Evolutionary conservation across 2,888 invertebrate genomes (phyloP).

Genomic region (Conchocele bisecta): DNA sequence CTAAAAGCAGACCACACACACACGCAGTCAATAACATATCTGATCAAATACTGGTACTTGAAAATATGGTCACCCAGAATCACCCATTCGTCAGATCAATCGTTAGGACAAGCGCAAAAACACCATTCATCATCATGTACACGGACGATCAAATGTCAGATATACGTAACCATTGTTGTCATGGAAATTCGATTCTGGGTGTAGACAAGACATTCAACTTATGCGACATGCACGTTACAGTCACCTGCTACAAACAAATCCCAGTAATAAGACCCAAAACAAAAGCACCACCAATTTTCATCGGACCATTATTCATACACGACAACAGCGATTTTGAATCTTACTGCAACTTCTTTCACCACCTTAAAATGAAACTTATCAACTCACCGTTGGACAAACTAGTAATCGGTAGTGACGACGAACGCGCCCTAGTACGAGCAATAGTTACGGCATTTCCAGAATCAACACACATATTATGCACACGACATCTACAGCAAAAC

Average conservation of each 20-base stretch:
- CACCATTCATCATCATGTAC: slow-evolving; percentile 8
- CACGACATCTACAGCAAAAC: slow-evolving; percentile 32
- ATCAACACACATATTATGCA: slow-evolving; percentile 39
- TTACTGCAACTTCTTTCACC: slow-evolving; percentile 34
- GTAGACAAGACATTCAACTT: slow-evolving; percentile 50
- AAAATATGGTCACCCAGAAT: slow-evolving; percentile 4
- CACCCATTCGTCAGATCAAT: not conserved
- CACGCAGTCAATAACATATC: no score
- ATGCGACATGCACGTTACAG: slow-evolving; percentile 38
- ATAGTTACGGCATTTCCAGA: slow-evolving; percentile 29
- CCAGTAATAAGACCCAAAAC: not conserved
- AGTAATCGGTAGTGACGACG: slow-evolving; percentile 41
- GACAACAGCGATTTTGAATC: slow-evolving; percentile 47
- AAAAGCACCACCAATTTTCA: slow-evolving; percentile 11
- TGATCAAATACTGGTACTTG: not conserved
- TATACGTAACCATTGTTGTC: slow-evolving; percentile 13
- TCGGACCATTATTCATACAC: slow-evolving; percentile 31
- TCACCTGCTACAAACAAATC: slow-evolving; percentile 10
- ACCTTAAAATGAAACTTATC: slow-evolving; percentile 25
- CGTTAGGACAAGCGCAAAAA: not conserved
- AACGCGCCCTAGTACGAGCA: slow-evolving; percentile 27
- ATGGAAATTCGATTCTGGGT: slow-evolving; percentile 17
- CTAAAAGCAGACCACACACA: no score
- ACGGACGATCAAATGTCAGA: slow-evolving; percentile 12
- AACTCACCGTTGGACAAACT: slow-evolving; percentile 9